A percentile compares a stretch with the other conserved stretches of the same genome.
These are phyloP conservation scores for Thalassophryne amazonica DNA, from an alignment of 2,797 vertebrate species.

Conservation along the genomic window DNA sequence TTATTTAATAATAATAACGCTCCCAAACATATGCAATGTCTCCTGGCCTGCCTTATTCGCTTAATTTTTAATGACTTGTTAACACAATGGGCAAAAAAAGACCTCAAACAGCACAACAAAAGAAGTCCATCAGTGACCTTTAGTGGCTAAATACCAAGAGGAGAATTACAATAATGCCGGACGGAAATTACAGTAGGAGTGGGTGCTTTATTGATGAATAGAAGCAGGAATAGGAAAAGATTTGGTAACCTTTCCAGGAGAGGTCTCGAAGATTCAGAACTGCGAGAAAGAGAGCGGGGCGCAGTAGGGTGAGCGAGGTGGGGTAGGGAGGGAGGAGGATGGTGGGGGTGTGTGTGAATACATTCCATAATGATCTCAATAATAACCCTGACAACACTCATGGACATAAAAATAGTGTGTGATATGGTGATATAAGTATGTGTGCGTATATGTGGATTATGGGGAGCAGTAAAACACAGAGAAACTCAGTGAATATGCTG, in stretches of 20 bases:
- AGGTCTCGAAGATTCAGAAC: conserved; percentile 54
- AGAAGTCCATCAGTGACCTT: conserved; percentile 76
- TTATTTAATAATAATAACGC: conserved; percentile 94
- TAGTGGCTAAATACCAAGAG: conserved; percentile 60
- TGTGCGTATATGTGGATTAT: conserved; percentile 66
- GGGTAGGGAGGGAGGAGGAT: not conserved
- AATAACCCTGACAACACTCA: conserved; percentile 77
- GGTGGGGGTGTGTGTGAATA: conserved; percentile 50
- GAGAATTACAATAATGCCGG: conserved; percentile 58
- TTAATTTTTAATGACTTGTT: conserved; percentile 85
- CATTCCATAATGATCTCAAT: conserved; percentile 78
- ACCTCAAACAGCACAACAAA: conserved; percentile 79
- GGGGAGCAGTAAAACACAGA: conserved; percentile 80
- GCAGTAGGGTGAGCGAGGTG: too few relatives aligned
- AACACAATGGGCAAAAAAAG: conserved; percentile 74
- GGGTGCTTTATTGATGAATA: conserved; percentile 65
- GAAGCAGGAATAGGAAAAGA: conserved; percentile 49
- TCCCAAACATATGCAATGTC: conserved; percentile 84
- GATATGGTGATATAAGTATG: conserved; percentile 54
- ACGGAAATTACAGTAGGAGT: conserved; percentile 42
- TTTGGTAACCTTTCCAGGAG: conserved; percentile 63
- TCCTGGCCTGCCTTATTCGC: conserved; percentile 60
- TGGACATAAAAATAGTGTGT: conserved; percentile 74
- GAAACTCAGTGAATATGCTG: conserved; percentile 81
- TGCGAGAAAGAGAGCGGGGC: conserved; percentile 51